Percentiles rank a stretch among this genome's conserved stretches.
Evolutionary conservation across 1,140 invertebrate genomes (phyloP).

Genomic region (Vollenhovia emeryi): DNA sequence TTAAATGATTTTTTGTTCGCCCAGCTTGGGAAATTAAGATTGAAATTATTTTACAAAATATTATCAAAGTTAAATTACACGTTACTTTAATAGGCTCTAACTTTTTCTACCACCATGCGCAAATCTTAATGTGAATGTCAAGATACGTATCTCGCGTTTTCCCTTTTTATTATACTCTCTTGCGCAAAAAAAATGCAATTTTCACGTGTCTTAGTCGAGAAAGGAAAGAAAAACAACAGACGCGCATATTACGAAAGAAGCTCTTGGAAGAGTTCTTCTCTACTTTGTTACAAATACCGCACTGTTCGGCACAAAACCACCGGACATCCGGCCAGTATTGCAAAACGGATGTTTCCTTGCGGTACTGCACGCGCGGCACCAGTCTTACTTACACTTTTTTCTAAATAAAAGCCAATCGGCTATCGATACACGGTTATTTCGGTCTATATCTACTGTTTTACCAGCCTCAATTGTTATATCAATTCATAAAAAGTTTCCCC

Average conservation of each 20-base stretch:
- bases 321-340: slow-evolving; percentile 36
- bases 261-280: neutral
- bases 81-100: neutral
- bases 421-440: slow-evolving; percentile 27
- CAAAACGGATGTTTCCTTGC: slow-evolving; percentile 46
- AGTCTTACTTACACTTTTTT: neutral
- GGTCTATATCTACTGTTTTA: neutral
- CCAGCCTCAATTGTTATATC: neutral
- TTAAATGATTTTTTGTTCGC: no score
- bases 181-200: slow-evolving; percentile 5
- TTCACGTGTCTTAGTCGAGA: neutral
- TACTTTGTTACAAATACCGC: slow-evolving; percentile 43
- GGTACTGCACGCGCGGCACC: neutral
- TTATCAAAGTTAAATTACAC: neutral
- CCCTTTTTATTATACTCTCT: neutral
- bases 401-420: slow-evolving; percentile 15
- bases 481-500: neutral
- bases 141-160: neutral
- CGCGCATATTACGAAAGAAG: slow-evolving; percentile 35
- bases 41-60: neutral
- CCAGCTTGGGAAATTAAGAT: no score
- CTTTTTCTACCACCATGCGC: neutral
- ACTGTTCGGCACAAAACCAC: slow-evolving; percentile 39
- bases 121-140: neutral
- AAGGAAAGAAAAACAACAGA: neutral